Conservation (phyloP, 2,113 vertebrate genomes). For the Amphiprion percula region DNA sequence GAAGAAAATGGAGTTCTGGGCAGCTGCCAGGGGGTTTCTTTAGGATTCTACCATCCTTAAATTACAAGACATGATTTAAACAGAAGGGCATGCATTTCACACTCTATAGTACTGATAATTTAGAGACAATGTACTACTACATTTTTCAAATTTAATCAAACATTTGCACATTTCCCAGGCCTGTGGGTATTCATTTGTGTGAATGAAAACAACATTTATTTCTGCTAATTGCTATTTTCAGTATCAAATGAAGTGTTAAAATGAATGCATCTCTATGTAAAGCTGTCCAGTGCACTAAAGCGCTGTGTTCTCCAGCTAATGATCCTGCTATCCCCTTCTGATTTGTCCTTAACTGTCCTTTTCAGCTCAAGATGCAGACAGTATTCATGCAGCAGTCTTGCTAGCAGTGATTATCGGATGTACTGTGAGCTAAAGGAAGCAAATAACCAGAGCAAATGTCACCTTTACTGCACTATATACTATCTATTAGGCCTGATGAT, state of each 20-base stretch:
- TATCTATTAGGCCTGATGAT: neutral
- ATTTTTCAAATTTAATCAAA: too few relatives aligned
- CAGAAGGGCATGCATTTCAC: neutral
- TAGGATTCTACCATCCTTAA: neutral
- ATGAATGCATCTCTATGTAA: neutral
- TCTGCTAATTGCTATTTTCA: neutral
- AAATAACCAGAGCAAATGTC: slow-evolving; percentile 20
- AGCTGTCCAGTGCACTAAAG: too few relatives aligned
- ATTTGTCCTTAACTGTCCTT: too few relatives aligned
- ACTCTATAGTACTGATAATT: too few relatives aligned
- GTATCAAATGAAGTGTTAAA: neutral
- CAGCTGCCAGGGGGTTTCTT: slow-evolving; percentile 12
- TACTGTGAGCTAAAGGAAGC: neutral
- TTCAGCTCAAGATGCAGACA: neutral
- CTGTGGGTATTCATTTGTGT: too few relatives aligned
- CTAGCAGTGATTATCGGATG: neutral
- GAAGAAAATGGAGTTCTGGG: slow-evolving; percentile 53
- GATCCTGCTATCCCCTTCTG: too few relatives aligned
- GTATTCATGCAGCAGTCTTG: neutral
- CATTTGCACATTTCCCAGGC: too few relatives aligned
- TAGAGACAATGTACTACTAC: too few relatives aligned
- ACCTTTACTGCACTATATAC: slow-evolving; percentile 7
- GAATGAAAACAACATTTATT: neutral
- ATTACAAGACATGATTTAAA: slow-evolving; percentile 1
- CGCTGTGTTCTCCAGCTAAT: too few relatives aligned